These are phyloP conservation scores for Ara ararauna DNA, from an alignment of 2,797 vertebrate genomes.

Conservation along the genomic window DNA sequence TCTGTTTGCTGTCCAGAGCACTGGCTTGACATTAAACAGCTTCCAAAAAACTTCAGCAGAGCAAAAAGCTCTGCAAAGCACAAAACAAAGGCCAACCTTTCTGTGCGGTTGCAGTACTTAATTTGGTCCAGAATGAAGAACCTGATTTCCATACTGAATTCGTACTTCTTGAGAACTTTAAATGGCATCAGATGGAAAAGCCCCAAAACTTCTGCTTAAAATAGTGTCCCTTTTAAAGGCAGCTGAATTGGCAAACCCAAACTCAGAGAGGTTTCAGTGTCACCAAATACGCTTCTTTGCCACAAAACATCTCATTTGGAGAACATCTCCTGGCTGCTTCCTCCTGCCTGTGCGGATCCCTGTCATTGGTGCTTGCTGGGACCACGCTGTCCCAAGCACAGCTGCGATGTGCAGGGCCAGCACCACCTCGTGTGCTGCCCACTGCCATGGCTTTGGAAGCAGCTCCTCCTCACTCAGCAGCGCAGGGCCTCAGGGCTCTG, in stretches of 20 bases:
- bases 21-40: slow-evolving; percentile 4
- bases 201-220: neutral
- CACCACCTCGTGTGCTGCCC: neutral
- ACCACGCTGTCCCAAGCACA: accelerated
- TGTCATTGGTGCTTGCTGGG: accelerated
- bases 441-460: neutral
- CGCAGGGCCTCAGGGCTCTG: neutral
- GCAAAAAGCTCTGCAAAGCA: neutral
- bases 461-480: neutral
- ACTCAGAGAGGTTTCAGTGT: neutral
- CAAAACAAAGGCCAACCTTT: neutral
- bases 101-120: neutral
- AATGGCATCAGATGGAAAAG: neutral
- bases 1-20: neutral
- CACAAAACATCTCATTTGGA: neutral
- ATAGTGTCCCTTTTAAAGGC: neutral
- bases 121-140: neutral
- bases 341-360: accelerated
- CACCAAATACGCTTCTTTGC: neutral
- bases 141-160: neutral
- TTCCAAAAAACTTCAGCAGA: neutral
- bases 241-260: neutral
- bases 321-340: neutral
- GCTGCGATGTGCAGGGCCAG: accelerated
- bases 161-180: neutral